These are phyloP conservation scores for Todiramphus saurophagus DNA, from an alignment of 2,113 vertebrate genomes.

Conservation along the genomic window DNA sequence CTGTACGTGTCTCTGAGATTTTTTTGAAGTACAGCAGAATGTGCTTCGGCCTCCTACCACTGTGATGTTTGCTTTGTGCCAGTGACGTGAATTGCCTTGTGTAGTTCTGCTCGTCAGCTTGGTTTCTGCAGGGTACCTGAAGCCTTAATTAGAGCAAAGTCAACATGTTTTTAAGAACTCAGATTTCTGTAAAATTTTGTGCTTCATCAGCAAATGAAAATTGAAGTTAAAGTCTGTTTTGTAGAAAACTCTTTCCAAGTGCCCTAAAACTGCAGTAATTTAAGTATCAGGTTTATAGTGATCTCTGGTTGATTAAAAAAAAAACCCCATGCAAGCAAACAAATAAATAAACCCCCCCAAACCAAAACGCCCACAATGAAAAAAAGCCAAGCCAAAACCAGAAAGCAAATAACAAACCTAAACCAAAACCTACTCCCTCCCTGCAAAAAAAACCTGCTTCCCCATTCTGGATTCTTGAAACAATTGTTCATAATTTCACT, in stretches of 20 bases:
- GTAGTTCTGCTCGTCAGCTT: not conserved
- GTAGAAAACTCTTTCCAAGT: not conserved
- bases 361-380: not conserved
- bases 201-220: not conserved
- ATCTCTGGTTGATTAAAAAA: not conserved
- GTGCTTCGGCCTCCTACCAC: not conserved
- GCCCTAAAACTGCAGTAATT: not conserved
- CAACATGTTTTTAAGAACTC: not conserved
- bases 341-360: no score
- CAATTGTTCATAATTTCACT: not conserved
- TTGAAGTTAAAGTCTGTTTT: not conserved
- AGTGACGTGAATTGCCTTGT: not conserved
- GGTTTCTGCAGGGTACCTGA: slow-evolving; percentile 6
- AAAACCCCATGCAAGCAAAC: not conserved
- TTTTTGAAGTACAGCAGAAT: not conserved
- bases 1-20: not conserved
- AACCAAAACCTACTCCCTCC: not conserved
- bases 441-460: not conserved
- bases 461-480: not conserved
- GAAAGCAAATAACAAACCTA: not conserved
- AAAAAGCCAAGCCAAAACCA: not conserved
- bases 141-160: not conserved
- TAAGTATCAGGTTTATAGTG: not conserved
- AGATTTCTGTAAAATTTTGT: not conserved
- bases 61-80: not conserved